Evolutionary conservation across 2,888 invertebrate genomes (phyloP).

Genomic region (Volucella inflata): DNA sequence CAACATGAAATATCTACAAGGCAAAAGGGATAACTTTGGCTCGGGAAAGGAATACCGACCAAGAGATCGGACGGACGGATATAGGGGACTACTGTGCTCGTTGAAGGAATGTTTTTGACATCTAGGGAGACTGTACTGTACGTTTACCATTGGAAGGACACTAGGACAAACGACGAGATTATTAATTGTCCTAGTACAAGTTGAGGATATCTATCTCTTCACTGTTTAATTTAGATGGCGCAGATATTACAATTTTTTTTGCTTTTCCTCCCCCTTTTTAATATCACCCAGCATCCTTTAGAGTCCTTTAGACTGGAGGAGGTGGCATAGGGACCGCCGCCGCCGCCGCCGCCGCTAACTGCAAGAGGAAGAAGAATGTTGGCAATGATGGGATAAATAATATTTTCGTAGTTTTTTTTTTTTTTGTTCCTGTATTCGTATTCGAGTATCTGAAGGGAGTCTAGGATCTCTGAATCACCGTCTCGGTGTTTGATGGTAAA

Average conservation of each 20-base stretch:
- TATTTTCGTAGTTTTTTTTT: conserved; percentile 60
- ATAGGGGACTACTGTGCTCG: conserved; percentile 13
- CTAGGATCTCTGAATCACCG: neutral
- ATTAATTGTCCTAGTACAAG: conserved; percentile 70
- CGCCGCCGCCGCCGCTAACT: neutral
- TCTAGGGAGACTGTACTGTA: neutral
- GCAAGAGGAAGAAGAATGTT: neutral
- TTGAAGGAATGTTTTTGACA: conserved; percentile 63
- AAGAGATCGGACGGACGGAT: neutral
- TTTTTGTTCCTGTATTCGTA: no score
- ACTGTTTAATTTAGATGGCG: conserved; percentile 70
- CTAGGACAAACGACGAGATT: conserved; percentile 61
- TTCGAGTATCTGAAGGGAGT: no score
- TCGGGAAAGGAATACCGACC: neutral
- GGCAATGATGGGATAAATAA: conserved; percentile 45
- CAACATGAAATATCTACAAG: conserved; percentile 63
- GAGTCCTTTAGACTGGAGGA: neutral
- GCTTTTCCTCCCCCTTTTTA: conserved; percentile 10
- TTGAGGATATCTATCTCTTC: conserved; percentile 47
- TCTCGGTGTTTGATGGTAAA: conserved; percentile 56
- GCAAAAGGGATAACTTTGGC: conserved; percentile 57
- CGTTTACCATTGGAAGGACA: neutral
- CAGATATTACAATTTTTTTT: conserved; percentile 45
- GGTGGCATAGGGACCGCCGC: neutral
- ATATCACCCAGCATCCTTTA: conserved; percentile 8